phyloP scores from a whole-genome alignment of 2,888 invertebrate species.

The Amorpha juglandis region DNA sequence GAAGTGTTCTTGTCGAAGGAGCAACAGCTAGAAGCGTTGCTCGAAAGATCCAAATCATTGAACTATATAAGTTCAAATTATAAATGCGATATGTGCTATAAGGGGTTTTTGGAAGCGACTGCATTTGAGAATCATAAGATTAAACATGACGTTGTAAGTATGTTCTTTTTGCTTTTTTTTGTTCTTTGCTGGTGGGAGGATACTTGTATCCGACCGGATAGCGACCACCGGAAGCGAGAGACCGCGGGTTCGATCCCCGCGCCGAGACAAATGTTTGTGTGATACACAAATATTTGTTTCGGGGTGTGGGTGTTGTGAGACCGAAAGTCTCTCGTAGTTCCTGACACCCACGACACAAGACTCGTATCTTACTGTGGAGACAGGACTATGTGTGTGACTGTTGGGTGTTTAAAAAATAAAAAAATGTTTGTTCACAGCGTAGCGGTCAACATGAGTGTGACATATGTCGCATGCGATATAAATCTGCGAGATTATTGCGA shows the following conservation, averaged over 20 bases:
- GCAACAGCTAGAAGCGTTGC: constrained; percentile 56
- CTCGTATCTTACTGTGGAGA: too few species aligned
- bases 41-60: constrained; percentile 48
- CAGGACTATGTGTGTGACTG: too few species aligned
- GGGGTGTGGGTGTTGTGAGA: too few species aligned
- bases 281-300: too few species aligned
- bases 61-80: constrained; percentile 67
- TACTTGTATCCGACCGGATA: too few species aligned
- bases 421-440: constrained; percentile 47
- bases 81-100: constrained; percentile 64
- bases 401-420: too few species aligned
- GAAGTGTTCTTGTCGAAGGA: constrained; percentile 56
- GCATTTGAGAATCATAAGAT: constrained; percentile 64
- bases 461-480: constrained; percentile 63
- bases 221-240: too few species aligned
- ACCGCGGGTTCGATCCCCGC: too few species aligned
- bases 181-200: too few species aligned
- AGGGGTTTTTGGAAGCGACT: constrained; percentile 59
- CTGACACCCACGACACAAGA: too few species aligned
- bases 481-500: constrained; percentile 47
- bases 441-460: constrained; percentile 59
- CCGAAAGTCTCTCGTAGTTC: too few species aligned
- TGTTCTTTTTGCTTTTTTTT: neutral
- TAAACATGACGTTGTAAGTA: constrained; percentile 66
- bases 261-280: too few species aligned